Evolutionary conservation across 2,797 vertebrate species (phyloP), one percentile per base, ranked within the genome.

Genomic region (Sciurus carolinensis): DNA sequence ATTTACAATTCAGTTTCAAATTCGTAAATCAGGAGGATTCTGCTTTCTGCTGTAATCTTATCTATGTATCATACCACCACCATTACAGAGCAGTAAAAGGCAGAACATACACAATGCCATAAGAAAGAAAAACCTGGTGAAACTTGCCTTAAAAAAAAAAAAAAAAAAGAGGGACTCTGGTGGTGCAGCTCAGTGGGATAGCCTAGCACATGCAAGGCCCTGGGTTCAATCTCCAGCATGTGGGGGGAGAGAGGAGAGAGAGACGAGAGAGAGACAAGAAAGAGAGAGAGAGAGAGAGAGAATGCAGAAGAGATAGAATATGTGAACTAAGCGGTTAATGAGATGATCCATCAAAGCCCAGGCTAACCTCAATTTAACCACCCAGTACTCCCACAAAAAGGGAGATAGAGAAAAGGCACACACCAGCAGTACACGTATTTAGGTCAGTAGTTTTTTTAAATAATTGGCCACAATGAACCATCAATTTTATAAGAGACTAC

Each of bases 1-100:
- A 97, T 94, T 97, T 86, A 87, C 82, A 83, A 84, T 50, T 94
- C 87, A 77, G 54, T 64, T 93, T 67, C 62, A 83, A 86, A 89
- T 84, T 92, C 94, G 84, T 39, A 95, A 95, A 88, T 77, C 86
- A 62, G 79, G 95, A 87, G 3, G 26, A 90, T 83, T 92, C 52
- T 87, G 50, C 79, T 87, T 95, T 83, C 87, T 11, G 47, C 9
- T 18, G 0, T 20, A 86, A 13, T 5, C 88, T 36, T 50, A 28
- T 64, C 79, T 90, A 26, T 88, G 15, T 26, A 67, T 11, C 59
- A 11, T 44, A 62, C 72, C 36, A 90, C 14, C 47, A 79, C 30
- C 80, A 87, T 81, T 76, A 18, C 85, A 76, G 1, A 83, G 22
- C 59, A 91, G 11, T 80, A 22, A 93, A 59, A 87, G 87, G 22